Conservation (phyloP, 2,113 vertebrate genomes). For the Chauna torquata region DNA sequence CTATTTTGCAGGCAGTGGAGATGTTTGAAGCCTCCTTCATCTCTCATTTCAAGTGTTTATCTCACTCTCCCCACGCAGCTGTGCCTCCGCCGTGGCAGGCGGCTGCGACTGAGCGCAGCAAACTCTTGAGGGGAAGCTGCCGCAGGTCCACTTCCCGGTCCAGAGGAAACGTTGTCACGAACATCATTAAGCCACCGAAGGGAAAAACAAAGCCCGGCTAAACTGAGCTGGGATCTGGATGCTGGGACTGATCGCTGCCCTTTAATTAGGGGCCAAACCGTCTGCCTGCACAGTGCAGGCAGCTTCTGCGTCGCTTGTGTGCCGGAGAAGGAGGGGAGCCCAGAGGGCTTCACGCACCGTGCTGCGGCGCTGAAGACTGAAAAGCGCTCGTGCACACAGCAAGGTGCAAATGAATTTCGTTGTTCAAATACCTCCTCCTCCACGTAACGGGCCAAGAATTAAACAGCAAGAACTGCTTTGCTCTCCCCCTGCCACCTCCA, state of each 20-base stretch:
- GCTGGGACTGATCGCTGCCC: neutral
- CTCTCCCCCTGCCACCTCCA: neutral
- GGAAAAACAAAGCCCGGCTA: neutral
- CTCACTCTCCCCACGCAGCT: slow-evolving; percentile 13
- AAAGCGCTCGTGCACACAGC: accelerated
- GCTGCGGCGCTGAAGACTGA: neutral
- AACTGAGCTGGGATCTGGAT: neutral
- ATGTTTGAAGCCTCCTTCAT: slow-evolving; percentile 40
- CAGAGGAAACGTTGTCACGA: neutral
- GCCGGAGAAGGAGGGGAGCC: too few species aligned
- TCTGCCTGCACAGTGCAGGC: accelerated
- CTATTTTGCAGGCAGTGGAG: slow-evolving; percentile 19
- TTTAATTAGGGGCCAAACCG: neutral
- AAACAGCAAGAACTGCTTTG: neutral
- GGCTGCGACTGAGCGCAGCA: neutral
- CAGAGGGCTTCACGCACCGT: too few species aligned
- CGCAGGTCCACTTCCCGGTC: neutral
- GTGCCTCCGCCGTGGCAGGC: neutral
- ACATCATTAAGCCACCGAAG: neutral
- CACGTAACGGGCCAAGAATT: neutral
- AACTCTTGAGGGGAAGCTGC: neutral
- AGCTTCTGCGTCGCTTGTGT: accelerated
- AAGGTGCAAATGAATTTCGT: neutral
- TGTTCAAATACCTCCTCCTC: neutral
- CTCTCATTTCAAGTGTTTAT: neutral